A percentile compares a stretch with the other conserved stretches of the same genome.
Evolutionary conservation across 1,140 invertebrate genomes (phyloP).

Genomic region (Nebria ingens): DNA sequence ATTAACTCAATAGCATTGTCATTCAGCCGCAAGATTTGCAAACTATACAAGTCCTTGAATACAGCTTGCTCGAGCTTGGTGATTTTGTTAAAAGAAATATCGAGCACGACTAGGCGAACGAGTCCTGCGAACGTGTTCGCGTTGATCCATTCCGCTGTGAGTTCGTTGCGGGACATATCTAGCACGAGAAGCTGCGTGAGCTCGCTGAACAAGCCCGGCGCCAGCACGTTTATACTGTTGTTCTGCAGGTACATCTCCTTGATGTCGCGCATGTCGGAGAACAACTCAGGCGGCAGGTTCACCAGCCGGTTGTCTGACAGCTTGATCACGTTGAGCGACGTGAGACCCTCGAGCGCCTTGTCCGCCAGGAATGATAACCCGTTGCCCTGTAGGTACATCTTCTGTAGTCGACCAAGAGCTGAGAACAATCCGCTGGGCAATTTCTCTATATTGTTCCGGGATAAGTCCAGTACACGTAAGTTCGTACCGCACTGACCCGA

Average conservation of each 20-base stretch:
- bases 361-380: slow-evolving; percentile 66
- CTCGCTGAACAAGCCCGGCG: slow-evolving; percentile 74
- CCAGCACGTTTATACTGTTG: slow-evolving; percentile 77
- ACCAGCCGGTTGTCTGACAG: slow-evolving; percentile 72
- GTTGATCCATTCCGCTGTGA: slow-evolving; percentile 80
- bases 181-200: slow-evolving; percentile 69
- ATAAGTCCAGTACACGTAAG: slow-evolving; percentile 64
- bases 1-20: slow-evolving; percentile 74
- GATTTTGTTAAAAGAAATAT: slow-evolving; percentile 72
- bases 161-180: slow-evolving; percentile 75
- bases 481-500: slow-evolving; percentile 60
- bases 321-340: slow-evolving; percentile 62
- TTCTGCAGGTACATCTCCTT: slow-evolving; percentile 75
- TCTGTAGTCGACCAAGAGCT: slow-evolving; percentile 44
- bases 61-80: slow-evolving; percentile 65
- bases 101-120: slow-evolving; percentile 66
- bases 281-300: slow-evolving; percentile 72
- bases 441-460: slow-evolving; percentile 71
- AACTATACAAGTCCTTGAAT: slow-evolving; percentile 67
- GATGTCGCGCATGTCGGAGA: slow-evolving; percentile 65
- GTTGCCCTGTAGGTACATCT: slow-evolving; percentile 52
- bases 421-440: slow-evolving; percentile 66
- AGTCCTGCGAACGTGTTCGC: slow-evolving; percentile 75
- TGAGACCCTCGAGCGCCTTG: slow-evolving; percentile 68
- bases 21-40: slow-evolving; percentile 72